phyloP scores from a whole-genome alignment of 2,797 vertebrate species.

The Austrolebias charrua region DNA sequence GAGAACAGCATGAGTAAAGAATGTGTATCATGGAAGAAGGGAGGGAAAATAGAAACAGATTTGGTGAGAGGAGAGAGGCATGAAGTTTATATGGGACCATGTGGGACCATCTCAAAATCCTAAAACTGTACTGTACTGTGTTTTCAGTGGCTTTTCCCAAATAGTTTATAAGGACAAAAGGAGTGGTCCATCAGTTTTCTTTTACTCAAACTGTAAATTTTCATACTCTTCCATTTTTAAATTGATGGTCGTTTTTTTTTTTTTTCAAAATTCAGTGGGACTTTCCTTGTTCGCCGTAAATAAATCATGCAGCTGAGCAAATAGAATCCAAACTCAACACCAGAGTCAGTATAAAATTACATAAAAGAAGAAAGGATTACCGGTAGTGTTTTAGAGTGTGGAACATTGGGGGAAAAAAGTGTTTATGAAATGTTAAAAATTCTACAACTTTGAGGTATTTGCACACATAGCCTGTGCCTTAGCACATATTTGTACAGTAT shows the following conservation, averaged over 20 bases:
- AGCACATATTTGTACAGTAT: constrained; percentile 2
- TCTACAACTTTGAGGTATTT: constrained; percentile 16
- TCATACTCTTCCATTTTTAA: constrained; percentile 71
- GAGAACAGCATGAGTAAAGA: constrained; percentile 24
- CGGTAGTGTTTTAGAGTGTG: no score
- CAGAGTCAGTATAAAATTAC: constrained; percentile 80
- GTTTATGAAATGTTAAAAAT: constrained; percentile 27
- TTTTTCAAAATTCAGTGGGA: constrained; percentile 84
- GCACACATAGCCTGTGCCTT: no score
- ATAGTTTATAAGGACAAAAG: constrained; percentile 81
- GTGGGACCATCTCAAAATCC: constrained; percentile 68
- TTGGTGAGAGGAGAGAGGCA: constrained; percentile 39
- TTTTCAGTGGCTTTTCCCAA: constrained; percentile 85
- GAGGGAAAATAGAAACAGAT: constrained; percentile 26
- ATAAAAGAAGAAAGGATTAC: constrained; percentile 73
- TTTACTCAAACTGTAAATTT: constrained; percentile 84
- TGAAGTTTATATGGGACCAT: constrained; percentile 52
- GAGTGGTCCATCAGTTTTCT: constrained; percentile 82
- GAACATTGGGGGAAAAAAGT: constrained; percentile 34
- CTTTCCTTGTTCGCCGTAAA: constrained; percentile 90
- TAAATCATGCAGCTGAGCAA: constrained; percentile 94
- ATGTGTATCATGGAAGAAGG: constrained; percentile 42
- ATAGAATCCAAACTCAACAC: constrained; percentile 82
- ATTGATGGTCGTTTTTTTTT: constrained; percentile 70
- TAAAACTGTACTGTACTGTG: constrained; percentile 77